A percentile compares a stretch with the other conserved stretches of the same genome.
Conservation (phyloP, 2,888 invertebrate species). For the Campaea margaritaria region DNA sequence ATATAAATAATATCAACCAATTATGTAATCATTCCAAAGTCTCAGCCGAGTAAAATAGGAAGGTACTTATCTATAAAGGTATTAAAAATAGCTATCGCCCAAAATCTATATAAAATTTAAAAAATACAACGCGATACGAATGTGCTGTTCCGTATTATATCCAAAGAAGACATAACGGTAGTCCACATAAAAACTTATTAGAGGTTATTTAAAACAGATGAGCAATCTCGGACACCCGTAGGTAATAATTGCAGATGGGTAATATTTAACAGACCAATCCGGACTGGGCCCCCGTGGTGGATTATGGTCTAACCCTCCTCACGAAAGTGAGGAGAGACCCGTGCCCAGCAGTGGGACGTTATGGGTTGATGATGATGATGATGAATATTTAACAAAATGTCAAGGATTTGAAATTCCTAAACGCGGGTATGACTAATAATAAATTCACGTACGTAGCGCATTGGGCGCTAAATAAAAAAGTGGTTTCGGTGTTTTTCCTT, state of each 20-base stretch:
- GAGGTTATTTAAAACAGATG: slow-evolving; percentile 38
- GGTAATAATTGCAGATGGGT: slow-evolving; percentile 38
- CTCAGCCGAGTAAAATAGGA: not conserved
- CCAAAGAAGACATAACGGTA: slow-evolving; percentile 35
- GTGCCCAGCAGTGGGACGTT: no score
- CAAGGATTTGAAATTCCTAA: slow-evolving; percentile 41
- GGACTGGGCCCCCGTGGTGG: no score
- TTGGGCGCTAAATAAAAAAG: slow-evolving; percentile 27
- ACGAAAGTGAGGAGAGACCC: no score
- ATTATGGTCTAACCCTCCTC: no score
- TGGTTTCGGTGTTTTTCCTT: slow-evolving; percentile 26
- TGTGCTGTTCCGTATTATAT: slow-evolving; percentile 36
- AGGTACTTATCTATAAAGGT: not conserved
- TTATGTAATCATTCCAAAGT: no score
- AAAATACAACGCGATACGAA: slow-evolving; percentile 16
- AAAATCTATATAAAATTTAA: slow-evolving; percentile 11
- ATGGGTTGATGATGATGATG: no score
- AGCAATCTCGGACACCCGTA: slow-evolving; percentile 29
- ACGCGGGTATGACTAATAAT: slow-evolving; percentile 42
- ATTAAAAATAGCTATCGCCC: slow-evolving; percentile 17
- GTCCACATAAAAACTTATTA: slow-evolving; percentile 24
- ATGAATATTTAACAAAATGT: slow-evolving; percentile 43
- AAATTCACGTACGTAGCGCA: slow-evolving; percentile 23
- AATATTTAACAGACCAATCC: slow-evolving; percentile 43
- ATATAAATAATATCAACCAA: no score